These are phyloP conservation scores for Desoria tigrina DNA, from an alignment of 2,888 invertebrate genomes.

Conservation along the genomic window DNA sequence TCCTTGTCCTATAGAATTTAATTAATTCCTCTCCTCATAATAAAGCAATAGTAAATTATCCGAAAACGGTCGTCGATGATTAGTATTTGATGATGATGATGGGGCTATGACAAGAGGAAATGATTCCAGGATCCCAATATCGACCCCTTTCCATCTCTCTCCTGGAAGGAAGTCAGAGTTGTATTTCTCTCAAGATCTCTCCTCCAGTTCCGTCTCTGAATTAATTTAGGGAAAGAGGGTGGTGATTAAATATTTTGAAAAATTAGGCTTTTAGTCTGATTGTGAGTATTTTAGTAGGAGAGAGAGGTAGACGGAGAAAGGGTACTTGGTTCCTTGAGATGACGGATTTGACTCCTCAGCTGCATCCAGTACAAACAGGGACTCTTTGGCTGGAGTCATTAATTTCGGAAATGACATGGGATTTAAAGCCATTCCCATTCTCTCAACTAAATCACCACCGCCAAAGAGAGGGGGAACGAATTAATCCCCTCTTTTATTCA, in stretches of 20 bases:
- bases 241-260: constrained; percentile 7
- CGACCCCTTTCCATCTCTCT: too few relatives aligned
- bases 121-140: too few relatives aligned
- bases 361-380: not conserved
- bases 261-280: constrained; percentile 16
- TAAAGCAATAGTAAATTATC: too few relatives aligned
- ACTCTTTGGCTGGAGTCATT: constrained; percentile 2
- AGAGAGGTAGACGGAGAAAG: not conserved
- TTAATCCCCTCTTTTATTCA: constrained; percentile 12
- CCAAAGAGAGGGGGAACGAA: constrained; percentile 3
- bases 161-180: too few relatives aligned
- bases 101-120: too few relatives aligned
- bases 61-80: too few relatives aligned
- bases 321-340: too few relatives aligned
- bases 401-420: constrained; percentile 18
- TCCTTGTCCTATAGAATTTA: too few relatives aligned
- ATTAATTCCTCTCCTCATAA: too few relatives aligned
- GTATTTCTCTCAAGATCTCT: too few relatives aligned
- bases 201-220: not conserved
- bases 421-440: too few relatives aligned
- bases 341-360: not conserved
- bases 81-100: too few relatives aligned
- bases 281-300: not conserved
- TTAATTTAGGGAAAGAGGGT: not conserved
- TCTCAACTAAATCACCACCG: not conserved